Conservation (phyloP, 2,113 vertebrate genomes). For the Phaetusa simplex region DNA sequence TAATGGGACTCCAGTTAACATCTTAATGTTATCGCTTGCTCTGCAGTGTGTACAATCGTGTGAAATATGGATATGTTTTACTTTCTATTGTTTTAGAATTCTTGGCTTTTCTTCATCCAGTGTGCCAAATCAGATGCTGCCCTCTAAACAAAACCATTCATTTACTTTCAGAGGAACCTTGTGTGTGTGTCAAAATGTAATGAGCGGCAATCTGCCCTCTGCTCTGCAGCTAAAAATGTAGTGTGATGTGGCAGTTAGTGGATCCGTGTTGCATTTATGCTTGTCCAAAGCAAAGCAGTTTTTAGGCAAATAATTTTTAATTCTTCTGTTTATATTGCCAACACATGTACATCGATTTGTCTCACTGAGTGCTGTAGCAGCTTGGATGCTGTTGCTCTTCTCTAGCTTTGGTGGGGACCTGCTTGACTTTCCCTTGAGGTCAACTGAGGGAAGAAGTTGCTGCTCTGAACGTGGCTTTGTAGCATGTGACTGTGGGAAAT, state of each 20-base stretch:
- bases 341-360: too few species aligned
- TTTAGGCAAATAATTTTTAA: neutral
- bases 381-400: neutral
- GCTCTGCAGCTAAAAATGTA: neutral
- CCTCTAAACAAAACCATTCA: neutral
- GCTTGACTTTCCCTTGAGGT: neutral
- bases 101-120: neutral
- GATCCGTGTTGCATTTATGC: neutral
- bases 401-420: neutral
- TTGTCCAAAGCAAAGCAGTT: neutral
- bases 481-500: neutral
- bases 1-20: neutral
- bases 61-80: neutral
- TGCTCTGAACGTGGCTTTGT: neutral
- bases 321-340: neutral
- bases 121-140: neutral
- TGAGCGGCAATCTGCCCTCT: neutral
- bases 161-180: neutral
- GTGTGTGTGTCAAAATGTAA: neutral
- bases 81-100: slow-evolving; percentile 1
- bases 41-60: neutral
- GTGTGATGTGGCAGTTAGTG: neutral
- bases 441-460: neutral
- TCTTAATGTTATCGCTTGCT: neutral
- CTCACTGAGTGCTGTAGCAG: neutral